These are phyloP conservation scores for Acanthurus leucopareius DNA, from an alignment of 2,797 vertebrate genomes.

Conservation along the genomic window DNA sequence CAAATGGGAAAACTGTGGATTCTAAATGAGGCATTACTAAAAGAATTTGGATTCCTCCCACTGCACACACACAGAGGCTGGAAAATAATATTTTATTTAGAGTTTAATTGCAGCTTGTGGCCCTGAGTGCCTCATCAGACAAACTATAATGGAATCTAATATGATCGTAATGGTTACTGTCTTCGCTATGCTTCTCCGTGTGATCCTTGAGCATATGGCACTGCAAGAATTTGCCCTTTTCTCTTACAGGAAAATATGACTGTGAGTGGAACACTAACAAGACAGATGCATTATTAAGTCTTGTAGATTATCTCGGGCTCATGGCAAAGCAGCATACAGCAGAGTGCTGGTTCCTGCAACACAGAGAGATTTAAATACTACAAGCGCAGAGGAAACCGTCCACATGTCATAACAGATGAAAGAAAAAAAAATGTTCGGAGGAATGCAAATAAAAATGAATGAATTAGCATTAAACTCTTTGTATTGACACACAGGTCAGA, in stretches of 20 bases:
- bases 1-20: constrained; percentile 70
- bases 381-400: not conserved
- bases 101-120: constrained; percentile 84
- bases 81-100: constrained; percentile 84
- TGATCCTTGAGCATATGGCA: constrained; percentile 58
- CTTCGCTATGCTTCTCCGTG: constrained; percentile 56
- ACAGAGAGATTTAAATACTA: not conserved
- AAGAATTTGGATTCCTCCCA: constrained; percentile 78
- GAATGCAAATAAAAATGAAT: not conserved
- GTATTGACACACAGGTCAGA: not conserved
- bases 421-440: constrained; percentile 1
- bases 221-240: constrained; percentile 29
- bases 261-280: constrained; percentile 26
- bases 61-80: constrained; percentile 62
- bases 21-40: constrained; percentile 82
- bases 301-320: constrained; percentile 22
- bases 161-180: constrained; percentile 79
- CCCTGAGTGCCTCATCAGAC: constrained; percentile 77
- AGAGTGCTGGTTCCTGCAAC: not conserved
- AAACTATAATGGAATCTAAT: constrained; percentile 79
- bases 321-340: not conserved
- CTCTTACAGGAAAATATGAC: constrained; percentile 25
- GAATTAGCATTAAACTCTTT: constrained; percentile 3
- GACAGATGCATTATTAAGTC: constrained; percentile 37
- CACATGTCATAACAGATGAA: not conserved